Conservation (phyloP, 2,888 invertebrate genomes). For the Drosophila pegasa region DNA sequence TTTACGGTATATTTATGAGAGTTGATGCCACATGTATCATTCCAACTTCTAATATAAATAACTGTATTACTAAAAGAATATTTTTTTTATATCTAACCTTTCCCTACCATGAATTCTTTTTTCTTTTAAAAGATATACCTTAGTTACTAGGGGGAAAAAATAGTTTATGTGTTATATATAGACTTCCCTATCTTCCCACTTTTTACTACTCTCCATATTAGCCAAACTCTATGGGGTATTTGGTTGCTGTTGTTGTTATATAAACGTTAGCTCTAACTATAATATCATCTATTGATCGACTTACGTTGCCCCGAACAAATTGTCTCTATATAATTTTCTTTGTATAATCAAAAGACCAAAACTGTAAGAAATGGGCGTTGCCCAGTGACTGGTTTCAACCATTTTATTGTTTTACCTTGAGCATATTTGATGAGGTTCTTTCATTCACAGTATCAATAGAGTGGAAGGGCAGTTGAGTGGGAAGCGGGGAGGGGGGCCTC, state of each 20-base stretch:
- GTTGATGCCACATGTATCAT: too few species aligned
- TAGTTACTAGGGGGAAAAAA: too few species aligned
- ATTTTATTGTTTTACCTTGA: slow-evolving; percentile 71
- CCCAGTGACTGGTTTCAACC: slow-evolving; percentile 26
- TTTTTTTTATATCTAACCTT: too few species aligned
- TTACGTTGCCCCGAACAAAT: slow-evolving; percentile 10
- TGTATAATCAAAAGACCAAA: slow-evolving; percentile 37
- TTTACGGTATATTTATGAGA: too few species aligned
- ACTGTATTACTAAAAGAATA: too few species aligned
- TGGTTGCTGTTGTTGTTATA: not conserved
- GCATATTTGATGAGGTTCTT: slow-evolving; percentile 60
- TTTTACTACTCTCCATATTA: not conserved
- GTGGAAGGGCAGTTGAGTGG: slow-evolving; percentile 5
- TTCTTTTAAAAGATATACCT: too few species aligned
- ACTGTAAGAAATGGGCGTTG: slow-evolving; percentile 57
- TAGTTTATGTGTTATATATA: too few species aligned
- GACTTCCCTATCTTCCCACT: not conserved
- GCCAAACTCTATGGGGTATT: not conserved
- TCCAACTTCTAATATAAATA: too few species aligned
- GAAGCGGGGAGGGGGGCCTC: too few species aligned
- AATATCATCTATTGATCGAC: slow-evolving; percentile 35
- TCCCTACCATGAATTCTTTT: too few species aligned
- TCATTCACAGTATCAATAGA: slow-evolving; percentile 61
- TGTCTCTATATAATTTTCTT: slow-evolving; percentile 24
- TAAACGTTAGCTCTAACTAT: not conserved